Percentiles rank a stretch among this genome's conserved stretches.
phyloP scores from a whole-genome alignment of 1,140 invertebrate species.

The Drosophila busckii region DNA sequence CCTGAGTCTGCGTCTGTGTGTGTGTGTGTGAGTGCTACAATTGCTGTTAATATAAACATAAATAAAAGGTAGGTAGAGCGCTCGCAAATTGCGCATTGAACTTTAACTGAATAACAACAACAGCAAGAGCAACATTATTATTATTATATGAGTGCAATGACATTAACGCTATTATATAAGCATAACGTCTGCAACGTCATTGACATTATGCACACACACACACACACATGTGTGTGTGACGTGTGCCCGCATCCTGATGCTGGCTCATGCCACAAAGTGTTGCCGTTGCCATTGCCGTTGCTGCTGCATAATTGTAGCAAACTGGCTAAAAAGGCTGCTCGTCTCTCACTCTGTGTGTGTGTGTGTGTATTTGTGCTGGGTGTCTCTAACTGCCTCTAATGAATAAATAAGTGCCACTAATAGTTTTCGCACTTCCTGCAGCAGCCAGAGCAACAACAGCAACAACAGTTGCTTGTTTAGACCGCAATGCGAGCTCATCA shows the following conservation, averaged over 20 bases:
- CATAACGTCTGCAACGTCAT: conserved; percentile 22
- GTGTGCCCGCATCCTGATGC: conserved; percentile 48
- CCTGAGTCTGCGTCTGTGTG: too few species aligned
- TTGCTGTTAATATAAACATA: conserved; percentile 23
- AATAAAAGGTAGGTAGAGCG: conserved; percentile 41
- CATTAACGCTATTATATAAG: conserved; percentile 20
- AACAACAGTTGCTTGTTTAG: too few species aligned
- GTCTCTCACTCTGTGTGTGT: conserved; percentile 3
- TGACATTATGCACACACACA: conserved; percentile 59
- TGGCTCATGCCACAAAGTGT: background rate
- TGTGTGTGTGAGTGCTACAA: too few species aligned
- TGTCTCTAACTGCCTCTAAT: conserved; percentile 76
- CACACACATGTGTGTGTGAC: conserved; percentile 13
- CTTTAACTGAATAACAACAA: conserved; percentile 7
- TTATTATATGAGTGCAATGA: conserved; percentile 56
- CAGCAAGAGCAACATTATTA: too few species aligned
- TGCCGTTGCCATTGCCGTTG: conserved; percentile 4
- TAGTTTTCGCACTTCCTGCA: conserved; percentile 75
- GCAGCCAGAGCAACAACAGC: conserved; percentile 8
- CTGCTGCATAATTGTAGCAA: conserved; percentile 59
- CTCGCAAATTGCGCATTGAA: conserved; percentile 36
- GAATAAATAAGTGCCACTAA: conserved; percentile 77
- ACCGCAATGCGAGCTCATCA: conserved; percentile 45
- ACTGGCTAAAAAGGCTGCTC: conserved; percentile 13
- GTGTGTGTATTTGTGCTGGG: conserved; percentile 33